Conservation (phyloP, 2,888 invertebrate species). For the Mythimna loreyi region DNA sequence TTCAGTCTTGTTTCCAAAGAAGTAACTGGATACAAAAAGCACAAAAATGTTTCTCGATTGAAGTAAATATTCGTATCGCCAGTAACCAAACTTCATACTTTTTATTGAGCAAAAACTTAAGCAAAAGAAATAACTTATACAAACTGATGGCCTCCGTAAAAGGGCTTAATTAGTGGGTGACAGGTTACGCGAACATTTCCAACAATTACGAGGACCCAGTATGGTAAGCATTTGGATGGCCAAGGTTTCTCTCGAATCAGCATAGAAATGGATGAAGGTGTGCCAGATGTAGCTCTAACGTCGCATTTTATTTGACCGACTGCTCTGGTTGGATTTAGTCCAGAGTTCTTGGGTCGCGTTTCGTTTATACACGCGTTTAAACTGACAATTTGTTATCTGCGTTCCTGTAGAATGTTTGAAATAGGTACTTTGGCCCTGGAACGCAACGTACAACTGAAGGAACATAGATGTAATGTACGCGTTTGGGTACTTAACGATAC, state of each 20-base stretch:
- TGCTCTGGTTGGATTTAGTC: slow-evolving; percentile 32
- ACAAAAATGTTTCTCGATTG: background rate
- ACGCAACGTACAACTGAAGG: no score
- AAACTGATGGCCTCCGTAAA: slow-evolving; percentile 33
- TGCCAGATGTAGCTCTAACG: slow-evolving; percentile 40
- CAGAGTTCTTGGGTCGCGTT: slow-evolving; percentile 47
- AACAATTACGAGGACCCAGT: slow-evolving; percentile 45
- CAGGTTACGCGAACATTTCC: slow-evolving; percentile 45
- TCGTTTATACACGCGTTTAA: slow-evolving; percentile 25
- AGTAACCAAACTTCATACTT: slow-evolving; percentile 5
- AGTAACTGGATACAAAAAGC: no score
- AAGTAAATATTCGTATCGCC: background rate
- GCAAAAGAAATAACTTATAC: slow-evolving; percentile 31
- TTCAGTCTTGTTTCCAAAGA: background rate
- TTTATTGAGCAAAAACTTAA: slow-evolving; percentile 39
- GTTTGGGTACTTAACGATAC: no score
- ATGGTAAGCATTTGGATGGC: slow-evolving; percentile 40
- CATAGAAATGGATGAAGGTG: slow-evolving; percentile 44
- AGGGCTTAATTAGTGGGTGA: slow-evolving; percentile 51
- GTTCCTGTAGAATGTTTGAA: background rate
- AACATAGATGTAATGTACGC: no score
- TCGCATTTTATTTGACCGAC: slow-evolving; percentile 28
- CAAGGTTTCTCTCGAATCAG: slow-evolving; percentile 48
- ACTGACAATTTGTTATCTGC: slow-evolving; percentile 4
- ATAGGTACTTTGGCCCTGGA: no score